Evolutionary conservation across 30 jellyfish, hydroid and myxozoan genomes (phyloP).

Genomic region (Pelagia noctiluca): DNA sequence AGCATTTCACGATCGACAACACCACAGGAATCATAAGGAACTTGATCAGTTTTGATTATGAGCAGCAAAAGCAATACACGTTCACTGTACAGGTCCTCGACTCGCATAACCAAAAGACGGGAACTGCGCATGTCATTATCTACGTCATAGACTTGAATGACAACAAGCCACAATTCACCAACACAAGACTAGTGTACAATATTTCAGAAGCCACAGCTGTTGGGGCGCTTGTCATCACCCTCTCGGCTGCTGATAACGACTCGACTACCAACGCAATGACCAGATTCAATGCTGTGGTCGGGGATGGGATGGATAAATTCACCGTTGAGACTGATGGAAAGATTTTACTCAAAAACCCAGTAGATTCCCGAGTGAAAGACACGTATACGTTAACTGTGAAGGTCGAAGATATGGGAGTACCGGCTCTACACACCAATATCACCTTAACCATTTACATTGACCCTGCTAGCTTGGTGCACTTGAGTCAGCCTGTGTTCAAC

Average conservation of each 20-base stretch:
- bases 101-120: slow-evolving; percentile 63
- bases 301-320: slow-evolving; percentile 66
- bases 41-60: slow-evolving; percentile 71
- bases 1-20: slow-evolving; percentile 65
- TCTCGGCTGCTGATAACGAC: slow-evolving; percentile 89
- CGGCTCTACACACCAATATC: slow-evolving; percentile 32
- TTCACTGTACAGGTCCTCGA: slow-evolving; percentile 79
- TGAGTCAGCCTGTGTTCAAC: slow-evolving; percentile 70
- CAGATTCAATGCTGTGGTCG: slow-evolving; percentile 67
- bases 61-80: slow-evolving; percentile 42
- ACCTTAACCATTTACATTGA: slow-evolving; percentile 68
- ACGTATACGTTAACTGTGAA: slow-evolving; percentile 53
- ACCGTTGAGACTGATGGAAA: slow-evolving; percentile 74
- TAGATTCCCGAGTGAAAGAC: slow-evolving; percentile 50
- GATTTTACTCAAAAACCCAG: slow-evolving; percentile 36
- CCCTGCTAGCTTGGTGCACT: slow-evolving; percentile 55
- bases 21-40: slow-evolving; percentile 72
- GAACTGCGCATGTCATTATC: slow-evolving; percentile 74
- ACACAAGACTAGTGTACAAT: slow-evolving; percentile 16
- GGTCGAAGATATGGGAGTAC: slow-evolving; percentile 78
- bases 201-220: slow-evolving; percentile 83
- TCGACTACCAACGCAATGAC: slow-evolving; percentile 60
- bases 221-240: slow-evolving; percentile 71
- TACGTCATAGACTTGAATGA: slow-evolving; percentile 83
- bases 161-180: slow-evolving; percentile 75